Evolutionary conservation across 2,888 invertebrate species (phyloP).

Genomic region (Epirrita christyi): DNA sequence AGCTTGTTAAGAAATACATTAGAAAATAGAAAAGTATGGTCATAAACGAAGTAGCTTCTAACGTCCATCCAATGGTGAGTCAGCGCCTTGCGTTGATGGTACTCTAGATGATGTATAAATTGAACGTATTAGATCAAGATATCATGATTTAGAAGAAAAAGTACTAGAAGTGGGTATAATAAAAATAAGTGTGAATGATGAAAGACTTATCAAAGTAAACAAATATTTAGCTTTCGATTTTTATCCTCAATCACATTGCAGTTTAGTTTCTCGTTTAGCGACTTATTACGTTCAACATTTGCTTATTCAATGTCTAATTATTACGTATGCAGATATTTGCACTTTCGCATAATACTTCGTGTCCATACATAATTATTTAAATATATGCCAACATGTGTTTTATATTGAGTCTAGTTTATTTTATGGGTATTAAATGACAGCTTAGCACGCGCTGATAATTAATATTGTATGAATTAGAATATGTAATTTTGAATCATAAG

Average conservation of each 20-base stretch:
- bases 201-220: too few relatives aligned
- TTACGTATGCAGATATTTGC: conserved; percentile 31
- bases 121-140: too few relatives aligned
- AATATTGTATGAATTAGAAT: too few relatives aligned
- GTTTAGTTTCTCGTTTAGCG: conserved; percentile 2
- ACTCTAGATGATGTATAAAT: too few relatives aligned
- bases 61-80: background rate
- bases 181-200: too few relatives aligned
- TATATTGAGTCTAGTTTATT: conserved; percentile 2
- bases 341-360: conserved; percentile 32
- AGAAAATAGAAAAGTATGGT: background rate
- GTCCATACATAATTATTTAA: conserved; percentile 17
- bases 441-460: background rate
- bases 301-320: conserved; percentile 23
- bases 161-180: too few relatives aligned
- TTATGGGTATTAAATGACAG: background rate
- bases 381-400: conserved; percentile 18
- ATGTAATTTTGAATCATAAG: too few relatives aligned
- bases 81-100: background rate
- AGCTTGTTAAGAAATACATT: conserved; percentile 1
- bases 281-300: conserved; percentile 10
- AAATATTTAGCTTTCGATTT: too few relatives aligned
- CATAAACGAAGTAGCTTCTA: background rate
- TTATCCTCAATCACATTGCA: background rate
- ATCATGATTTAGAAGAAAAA: too few relatives aligned